Evolutionary conservation across 2,888 invertebrate genomes (phyloP).

Genomic region (Craniophora ligustri): DNA sequence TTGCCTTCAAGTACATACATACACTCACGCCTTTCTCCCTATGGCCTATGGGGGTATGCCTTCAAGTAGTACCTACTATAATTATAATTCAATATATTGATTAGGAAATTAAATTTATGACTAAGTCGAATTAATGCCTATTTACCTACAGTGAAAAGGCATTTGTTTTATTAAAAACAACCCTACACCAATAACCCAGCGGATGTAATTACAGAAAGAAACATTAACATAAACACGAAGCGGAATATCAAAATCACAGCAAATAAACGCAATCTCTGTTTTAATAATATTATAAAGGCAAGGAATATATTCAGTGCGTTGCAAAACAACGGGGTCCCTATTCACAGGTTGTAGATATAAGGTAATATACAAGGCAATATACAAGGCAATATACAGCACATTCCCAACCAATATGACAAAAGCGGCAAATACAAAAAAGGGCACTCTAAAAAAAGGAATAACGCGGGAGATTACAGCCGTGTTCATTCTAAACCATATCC

Average conservation of each 20-base stretch:
- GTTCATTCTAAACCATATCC: slow-evolving; percentile 74
- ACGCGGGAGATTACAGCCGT: slow-evolving; percentile 62
- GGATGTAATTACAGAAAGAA: slow-evolving; percentile 12
- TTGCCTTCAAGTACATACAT: too few relatives aligned
- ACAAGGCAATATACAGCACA: slow-evolving; percentile 43
- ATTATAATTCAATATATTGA: too few relatives aligned
- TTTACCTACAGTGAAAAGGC: too few relatives aligned
- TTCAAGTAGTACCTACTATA: too few relatives aligned
- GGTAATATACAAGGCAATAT: slow-evolving; percentile 36
- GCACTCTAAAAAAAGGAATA: slow-evolving; percentile 54
- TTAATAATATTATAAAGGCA: slow-evolving; percentile 37
- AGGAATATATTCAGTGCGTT: slow-evolving; percentile 28
- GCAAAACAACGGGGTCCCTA: slow-evolving; percentile 36
- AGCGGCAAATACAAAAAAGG: slow-evolving; percentile 51
- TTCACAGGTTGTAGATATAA: slow-evolving; percentile 40
- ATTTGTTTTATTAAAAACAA: neutral
- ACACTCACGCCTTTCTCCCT: too few relatives aligned
- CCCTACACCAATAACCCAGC: neutral
- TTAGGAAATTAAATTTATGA: too few relatives aligned
- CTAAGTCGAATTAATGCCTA: too few relatives aligned
- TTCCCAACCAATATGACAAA: slow-evolving; percentile 53
- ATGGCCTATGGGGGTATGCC: too few relatives aligned
- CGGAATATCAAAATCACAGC: slow-evolving; percentile 6
- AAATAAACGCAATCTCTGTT: slow-evolving; percentile 31
- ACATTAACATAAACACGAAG: slow-evolving; percentile 15